phyloP scores from a whole-genome alignment of 1,140 invertebrate species.

The Philotrypesis tridentata region DNA sequence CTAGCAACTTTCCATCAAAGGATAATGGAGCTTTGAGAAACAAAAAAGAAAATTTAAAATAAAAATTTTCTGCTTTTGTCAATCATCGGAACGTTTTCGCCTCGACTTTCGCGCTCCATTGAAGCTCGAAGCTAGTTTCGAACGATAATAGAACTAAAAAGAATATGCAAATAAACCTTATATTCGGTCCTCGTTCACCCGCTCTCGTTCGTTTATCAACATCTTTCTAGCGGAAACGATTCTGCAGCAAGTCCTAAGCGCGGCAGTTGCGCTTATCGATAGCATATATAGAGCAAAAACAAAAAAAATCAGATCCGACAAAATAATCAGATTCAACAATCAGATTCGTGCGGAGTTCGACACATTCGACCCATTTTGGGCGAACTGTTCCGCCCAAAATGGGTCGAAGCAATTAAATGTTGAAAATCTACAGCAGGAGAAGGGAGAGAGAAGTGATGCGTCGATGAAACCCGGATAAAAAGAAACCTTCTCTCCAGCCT shows the following conservation, averaged over 20 bases:
- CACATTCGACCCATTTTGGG: not conserved
- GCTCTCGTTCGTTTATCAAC: not conserved
- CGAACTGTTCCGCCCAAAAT: not conserved
- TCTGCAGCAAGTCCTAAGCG: too few relatives aligned
- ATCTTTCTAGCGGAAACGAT: not conserved
- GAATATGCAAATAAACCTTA: not conserved
- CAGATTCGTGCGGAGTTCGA: not conserved
- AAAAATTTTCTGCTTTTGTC: too few relatives aligned
- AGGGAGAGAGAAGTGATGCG: not conserved
- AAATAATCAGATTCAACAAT: too few relatives aligned
- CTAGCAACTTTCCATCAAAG: too few relatives aligned
- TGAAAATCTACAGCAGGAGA: not conserved
- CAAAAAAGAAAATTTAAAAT: too few relatives aligned
- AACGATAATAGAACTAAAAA: not conserved
- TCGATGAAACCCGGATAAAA: too few relatives aligned
- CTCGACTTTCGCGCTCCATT: not conserved
- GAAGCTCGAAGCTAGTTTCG: too few relatives aligned
- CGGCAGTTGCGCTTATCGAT: too few relatives aligned
- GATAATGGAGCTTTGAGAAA: too few relatives aligned
- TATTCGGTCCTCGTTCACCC: not conserved
- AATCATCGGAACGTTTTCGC: too few relatives aligned
- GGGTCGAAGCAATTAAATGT: constrained; percentile 15
- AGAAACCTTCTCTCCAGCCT: not conserved
- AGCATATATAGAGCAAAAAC: not conserved
- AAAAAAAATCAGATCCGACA: too few relatives aligned